Evolutionary conservation across 2,797 vertebrate species (phyloP).

Genomic region (Mus caroli): DNA sequence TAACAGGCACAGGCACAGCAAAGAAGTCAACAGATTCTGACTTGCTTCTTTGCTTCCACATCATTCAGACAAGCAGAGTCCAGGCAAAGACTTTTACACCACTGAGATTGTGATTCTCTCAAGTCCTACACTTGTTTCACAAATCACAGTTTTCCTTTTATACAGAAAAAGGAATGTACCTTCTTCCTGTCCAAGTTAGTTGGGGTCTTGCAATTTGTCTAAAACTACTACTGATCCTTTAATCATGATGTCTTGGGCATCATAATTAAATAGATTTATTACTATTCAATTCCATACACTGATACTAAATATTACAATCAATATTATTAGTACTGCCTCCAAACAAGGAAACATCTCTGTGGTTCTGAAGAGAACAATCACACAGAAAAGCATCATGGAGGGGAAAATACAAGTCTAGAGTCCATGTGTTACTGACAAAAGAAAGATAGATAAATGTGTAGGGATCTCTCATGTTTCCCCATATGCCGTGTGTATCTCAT

Average conservation of each 20-base stretch:
- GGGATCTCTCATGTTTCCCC: neutral
- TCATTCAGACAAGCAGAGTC: neutral
- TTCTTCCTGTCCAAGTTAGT: neutral
- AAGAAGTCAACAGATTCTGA: neutral
- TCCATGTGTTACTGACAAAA: neutral
- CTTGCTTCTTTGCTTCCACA: neutral
- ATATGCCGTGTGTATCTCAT: neutral
- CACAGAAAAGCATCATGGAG: neutral
- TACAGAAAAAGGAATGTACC: neutral
- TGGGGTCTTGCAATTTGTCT: neutral
- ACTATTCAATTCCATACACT: neutral
- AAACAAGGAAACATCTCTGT: neutral
- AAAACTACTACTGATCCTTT: neutral
- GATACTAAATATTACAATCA: neutral
- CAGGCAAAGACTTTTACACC: neutral
- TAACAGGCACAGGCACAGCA: neutral
- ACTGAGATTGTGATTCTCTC: neutral
- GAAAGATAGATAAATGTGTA: neutral
- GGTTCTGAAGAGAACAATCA: neutral
- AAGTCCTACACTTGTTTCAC: neutral
- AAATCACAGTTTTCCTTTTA: neutral
- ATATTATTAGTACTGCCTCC: neutral
- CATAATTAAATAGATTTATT: neutral
- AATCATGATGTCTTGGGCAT: neutral
- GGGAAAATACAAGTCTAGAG: too few relatives aligned